phyloP scores from a whole-genome alignment of 2,113 vertebrate species.

The Triplophysa tibetana region DNA sequence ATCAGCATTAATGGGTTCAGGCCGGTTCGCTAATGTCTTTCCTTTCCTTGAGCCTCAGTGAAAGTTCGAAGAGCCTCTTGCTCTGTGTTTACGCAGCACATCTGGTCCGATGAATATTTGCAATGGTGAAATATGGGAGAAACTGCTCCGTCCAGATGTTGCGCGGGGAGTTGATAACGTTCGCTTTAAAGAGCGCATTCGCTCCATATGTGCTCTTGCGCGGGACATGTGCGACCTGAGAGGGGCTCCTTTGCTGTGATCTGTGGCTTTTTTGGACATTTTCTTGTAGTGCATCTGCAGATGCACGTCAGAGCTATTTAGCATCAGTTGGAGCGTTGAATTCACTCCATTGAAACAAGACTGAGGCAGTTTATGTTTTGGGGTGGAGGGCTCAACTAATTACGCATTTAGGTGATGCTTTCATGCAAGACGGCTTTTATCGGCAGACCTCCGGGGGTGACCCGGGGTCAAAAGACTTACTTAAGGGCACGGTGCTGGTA shows the following conservation, averaged over 20 bases:
- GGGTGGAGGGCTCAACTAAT: background rate
- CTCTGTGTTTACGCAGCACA: slow-evolving; percentile 64
- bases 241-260: background rate
- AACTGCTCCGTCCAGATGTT: slow-evolving; percentile 69
- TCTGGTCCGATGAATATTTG: slow-evolving; percentile 59
- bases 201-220: slow-evolving; percentile 19
- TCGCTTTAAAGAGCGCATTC: slow-evolving; percentile 1
- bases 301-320: slow-evolving; percentile 18
- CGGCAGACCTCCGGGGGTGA: background rate
- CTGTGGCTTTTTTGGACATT: background rate
- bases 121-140: slow-evolving; percentile 59
- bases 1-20: slow-evolving; percentile 45
- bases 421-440: background rate
- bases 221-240: background rate
- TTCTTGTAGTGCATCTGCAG: slow-evolving; percentile 1
- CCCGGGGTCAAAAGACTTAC: background rate
- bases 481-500: background rate
- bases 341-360: background rate
- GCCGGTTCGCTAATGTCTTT: slow-evolving; percentile 41
- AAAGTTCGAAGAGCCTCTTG: slow-evolving; percentile 61
- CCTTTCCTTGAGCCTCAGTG: slow-evolving; percentile 49
- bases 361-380: background rate
- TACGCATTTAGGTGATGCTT: background rate
- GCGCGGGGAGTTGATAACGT: slow-evolving; percentile 17
- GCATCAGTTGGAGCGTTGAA: slow-evolving; percentile 2